phyloP scores from a whole-genome alignment of 1,140 invertebrate species.

The Muscidifurax raptorellus region DNA sequence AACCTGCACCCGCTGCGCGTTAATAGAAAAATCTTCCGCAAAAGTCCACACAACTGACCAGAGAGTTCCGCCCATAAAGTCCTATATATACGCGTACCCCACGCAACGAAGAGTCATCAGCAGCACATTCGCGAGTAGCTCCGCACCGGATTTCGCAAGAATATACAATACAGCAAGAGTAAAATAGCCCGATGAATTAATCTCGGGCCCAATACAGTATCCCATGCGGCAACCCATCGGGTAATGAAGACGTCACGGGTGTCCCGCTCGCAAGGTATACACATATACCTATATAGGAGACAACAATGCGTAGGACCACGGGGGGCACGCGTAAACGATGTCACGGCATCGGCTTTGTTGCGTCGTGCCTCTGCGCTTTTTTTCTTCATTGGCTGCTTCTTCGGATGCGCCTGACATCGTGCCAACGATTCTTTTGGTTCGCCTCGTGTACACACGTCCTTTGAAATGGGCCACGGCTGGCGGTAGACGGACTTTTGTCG shows the following conservation, averaged over 20 bases:
- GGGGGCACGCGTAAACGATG: slow-evolving; percentile 70
- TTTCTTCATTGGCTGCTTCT: neutral
- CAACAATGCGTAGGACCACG: slow-evolving; percentile 66
- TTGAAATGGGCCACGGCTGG: neutral
- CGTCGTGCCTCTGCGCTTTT: slow-evolving; percentile 31
- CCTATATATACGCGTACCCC: too few species aligned
- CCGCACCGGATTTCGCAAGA: too few species aligned
- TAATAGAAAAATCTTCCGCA: too few species aligned
- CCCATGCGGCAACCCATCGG: slow-evolving; percentile 27
- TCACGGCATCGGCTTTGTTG: slow-evolving; percentile 58
- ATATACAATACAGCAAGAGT: too few species aligned
- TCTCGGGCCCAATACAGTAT: too few species aligned
- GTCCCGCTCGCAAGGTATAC: slow-evolving; percentile 53
- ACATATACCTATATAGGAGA: slow-evolving; percentile 40
- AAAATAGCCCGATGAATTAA: too few species aligned
- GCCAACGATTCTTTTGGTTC: neutral
- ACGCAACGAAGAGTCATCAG: neutral
- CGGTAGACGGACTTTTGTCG: neutral
- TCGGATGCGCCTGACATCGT: neutral
- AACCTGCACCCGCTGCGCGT: too few species aligned
- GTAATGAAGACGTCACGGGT: slow-evolving; percentile 71
- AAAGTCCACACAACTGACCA: too few species aligned
- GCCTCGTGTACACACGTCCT: slow-evolving; percentile 23
- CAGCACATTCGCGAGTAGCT: too few species aligned
- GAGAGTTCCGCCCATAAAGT: neutral